Conservation (phyloP, 2,888 invertebrate species). For the Chironomus riparius region DNA sequence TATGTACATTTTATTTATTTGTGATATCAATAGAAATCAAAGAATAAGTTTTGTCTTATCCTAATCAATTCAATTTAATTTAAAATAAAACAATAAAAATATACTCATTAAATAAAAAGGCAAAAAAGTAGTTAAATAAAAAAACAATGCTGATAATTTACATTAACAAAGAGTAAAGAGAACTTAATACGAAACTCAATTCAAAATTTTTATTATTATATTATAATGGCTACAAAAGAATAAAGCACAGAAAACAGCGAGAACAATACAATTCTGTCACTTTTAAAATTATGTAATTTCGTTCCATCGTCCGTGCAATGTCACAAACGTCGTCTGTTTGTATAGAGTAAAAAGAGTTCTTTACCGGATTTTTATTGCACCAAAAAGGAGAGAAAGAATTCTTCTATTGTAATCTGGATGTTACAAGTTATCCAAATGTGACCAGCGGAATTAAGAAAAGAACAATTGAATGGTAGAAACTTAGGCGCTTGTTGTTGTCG, state of each 20-base stretch:
- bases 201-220: no score
- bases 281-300: not conserved
- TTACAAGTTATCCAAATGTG: not conserved
- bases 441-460: not conserved
- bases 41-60: no score
- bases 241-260: not conserved
- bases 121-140: no score
- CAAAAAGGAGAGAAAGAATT: not conserved
- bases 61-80: no score
- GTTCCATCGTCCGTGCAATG: not conserved
- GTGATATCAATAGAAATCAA: no score
- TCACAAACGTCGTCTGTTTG: not conserved
- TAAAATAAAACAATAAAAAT: no score
- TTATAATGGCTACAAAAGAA: no score
- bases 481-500: not conserved
- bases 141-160: no score
- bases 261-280: not conserved
- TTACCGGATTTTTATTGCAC: not conserved
- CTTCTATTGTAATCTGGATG: not conserved
- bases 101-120: no score
- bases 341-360: not conserved
- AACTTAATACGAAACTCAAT: no score
- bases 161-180: no score
- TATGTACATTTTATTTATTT: no score
- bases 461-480: not conserved